Percentiles rank a stretch among this genome's conserved stretches.
Conservation (phyloP, 2,888 invertebrate genomes). For the Teleiodes luculella region DNA sequence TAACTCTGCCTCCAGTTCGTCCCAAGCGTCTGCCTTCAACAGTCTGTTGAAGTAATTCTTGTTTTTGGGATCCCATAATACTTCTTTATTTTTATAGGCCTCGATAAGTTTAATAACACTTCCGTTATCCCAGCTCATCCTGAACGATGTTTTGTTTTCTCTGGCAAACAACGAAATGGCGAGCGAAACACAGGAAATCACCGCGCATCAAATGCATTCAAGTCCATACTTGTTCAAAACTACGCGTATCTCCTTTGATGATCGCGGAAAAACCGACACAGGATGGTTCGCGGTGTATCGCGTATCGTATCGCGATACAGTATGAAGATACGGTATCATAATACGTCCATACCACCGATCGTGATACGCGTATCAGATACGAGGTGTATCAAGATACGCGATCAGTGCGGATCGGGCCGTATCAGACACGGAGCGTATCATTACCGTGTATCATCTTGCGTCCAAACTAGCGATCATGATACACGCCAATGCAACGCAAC, state of each 20-base stretch:
- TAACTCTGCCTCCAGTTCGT: conserved; percentile 18
- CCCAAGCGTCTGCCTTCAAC: conserved; percentile 20
- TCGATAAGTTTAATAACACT: conserved; percentile 26
- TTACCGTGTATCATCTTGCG: conserved; percentile 10
- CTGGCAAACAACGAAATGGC: conserved; percentile 4
- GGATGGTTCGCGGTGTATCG: conserved; percentile 14
- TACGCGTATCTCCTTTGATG: conserved; percentile 13
- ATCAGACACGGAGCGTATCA: conserved; percentile 7
- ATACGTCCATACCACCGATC: conserved; percentile 11
- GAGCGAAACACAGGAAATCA: not conserved
- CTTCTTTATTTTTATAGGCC: conserved; percentile 25
- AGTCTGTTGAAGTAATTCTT: conserved; percentile 24
- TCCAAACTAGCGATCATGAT: no score
- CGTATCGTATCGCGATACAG: conserved; percentile 9
- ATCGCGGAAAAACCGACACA: conserved; percentile 14
- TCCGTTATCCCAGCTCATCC: conserved; percentile 20
- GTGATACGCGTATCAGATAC: conserved; percentile 8
- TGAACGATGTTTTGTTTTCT: not conserved
- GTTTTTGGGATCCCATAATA: conserved; percentile 25
- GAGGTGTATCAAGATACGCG: not conserved
- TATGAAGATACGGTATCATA: conserved; percentile 8
- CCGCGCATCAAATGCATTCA: no score
- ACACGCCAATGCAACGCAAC: no score
- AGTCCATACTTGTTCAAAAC: conserved; percentile 11
- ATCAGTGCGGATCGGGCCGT: conserved; percentile 8